phyloP scores from a whole-genome alignment of 1,140 invertebrate genomes.

The Drosophila nannoptera region DNA sequence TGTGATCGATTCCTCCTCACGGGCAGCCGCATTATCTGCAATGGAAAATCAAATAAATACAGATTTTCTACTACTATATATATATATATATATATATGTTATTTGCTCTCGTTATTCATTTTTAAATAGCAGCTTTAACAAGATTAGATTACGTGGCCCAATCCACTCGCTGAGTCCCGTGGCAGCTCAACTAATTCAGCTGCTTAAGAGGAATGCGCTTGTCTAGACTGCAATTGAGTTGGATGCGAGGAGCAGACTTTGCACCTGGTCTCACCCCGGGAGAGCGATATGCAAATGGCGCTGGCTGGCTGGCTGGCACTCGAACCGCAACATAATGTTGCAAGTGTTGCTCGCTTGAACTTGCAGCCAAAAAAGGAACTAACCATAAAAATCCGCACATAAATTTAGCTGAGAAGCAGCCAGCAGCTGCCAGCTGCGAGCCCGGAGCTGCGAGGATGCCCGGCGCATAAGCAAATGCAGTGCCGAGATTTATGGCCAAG shows the following conservation, averaged over 20 bases:
- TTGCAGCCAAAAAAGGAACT: constrained; percentile 43
- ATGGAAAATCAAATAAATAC: neutral
- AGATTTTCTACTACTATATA: too few relatives aligned
- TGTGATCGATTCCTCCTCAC: neutral
- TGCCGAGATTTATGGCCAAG: constrained; percentile 32
- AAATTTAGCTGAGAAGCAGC: constrained; percentile 44
- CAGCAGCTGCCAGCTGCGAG: constrained; percentile 22
- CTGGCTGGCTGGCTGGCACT: neutral
- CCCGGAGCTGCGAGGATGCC: constrained; percentile 50
- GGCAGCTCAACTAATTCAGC: neutral
- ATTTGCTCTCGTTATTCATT: too few relatives aligned
- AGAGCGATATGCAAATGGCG: neutral
- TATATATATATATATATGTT: too few relatives aligned
- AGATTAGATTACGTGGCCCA: too few relatives aligned
- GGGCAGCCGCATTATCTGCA: neutral
- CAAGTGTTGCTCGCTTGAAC: constrained; percentile 8
- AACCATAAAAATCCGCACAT: constrained; percentile 68
- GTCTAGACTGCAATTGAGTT: neutral
- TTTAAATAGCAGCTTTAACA: too few relatives aligned
- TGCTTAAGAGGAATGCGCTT: neutral
- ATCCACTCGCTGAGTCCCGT: neutral
- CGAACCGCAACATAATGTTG: constrained; percentile 19
- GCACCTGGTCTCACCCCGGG: neutral
- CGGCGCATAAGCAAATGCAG: constrained; percentile 67
- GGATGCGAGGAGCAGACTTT: neutral